Percentiles rank a stretch among this genome's conserved stretches.
Conservation (phyloP, 2,888 invertebrate genomes). For the Conchocele bisecta region DNA sequence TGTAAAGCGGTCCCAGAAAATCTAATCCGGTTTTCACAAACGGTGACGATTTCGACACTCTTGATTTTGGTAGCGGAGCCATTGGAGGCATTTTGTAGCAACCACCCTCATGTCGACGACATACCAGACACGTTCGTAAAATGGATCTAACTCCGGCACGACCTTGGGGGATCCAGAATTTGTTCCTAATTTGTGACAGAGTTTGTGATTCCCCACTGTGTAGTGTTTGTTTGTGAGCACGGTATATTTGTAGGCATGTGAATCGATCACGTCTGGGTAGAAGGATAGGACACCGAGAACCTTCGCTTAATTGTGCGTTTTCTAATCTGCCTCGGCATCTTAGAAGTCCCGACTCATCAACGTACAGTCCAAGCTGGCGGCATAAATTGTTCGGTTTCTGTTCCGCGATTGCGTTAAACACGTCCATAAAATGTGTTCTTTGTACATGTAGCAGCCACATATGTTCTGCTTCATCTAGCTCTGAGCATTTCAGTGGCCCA, state of each 20-base stretch:
- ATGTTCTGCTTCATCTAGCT: neutral
- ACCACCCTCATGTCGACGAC: slow-evolving; percentile 27
- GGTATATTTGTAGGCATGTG: slow-evolving; percentile 18
- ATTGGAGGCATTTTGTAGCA: slow-evolving; percentile 26
- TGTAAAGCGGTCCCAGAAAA: slow-evolving; percentile 21
- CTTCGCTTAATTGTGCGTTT: slow-evolving; percentile 12
- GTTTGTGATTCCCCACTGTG: slow-evolving; percentile 24
- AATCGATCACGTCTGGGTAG: slow-evolving; percentile 12
- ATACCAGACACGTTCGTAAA: slow-evolving; percentile 11
- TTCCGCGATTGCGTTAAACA: slow-evolving; percentile 2
- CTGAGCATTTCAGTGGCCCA: neutral
- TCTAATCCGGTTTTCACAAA: slow-evolving; percentile 23
- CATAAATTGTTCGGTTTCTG: slow-evolving; percentile 18
- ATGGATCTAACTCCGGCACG: slow-evolving; percentile 8
- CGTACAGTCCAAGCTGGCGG: slow-evolving; percentile 11
- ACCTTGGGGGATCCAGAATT: slow-evolving; percentile 30
- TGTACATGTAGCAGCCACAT: slow-evolving; percentile 12
- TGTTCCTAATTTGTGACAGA: slow-evolving; percentile 5
- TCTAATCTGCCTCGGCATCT: slow-evolving; percentile 17
- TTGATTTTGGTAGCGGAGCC: slow-evolving; percentile 21
- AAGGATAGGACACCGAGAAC: slow-evolving; percentile 16
- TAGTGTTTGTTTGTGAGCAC: slow-evolving; percentile 17
- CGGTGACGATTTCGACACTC: slow-evolving; percentile 14
- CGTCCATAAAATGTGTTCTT: neutral
- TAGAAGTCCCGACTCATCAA: slow-evolving; percentile 1